phyloP scores from a whole-genome alignment of 2,888 invertebrate species.

The Euproctis similis region DNA sequence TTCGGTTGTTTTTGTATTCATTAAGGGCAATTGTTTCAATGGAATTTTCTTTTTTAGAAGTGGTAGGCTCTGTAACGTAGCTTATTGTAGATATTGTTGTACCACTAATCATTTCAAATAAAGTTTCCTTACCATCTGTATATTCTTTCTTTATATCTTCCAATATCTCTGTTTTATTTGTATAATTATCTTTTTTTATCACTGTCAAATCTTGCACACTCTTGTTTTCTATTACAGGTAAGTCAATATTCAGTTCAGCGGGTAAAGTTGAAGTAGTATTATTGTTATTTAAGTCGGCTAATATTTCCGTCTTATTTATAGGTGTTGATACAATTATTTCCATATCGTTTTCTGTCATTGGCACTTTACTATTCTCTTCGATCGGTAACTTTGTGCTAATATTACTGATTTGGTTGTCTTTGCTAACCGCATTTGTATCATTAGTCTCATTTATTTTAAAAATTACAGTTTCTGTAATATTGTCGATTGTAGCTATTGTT shows the following conservation, averaged over 20 bases:
- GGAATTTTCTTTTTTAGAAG: too few relatives aligned
- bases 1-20: too few relatives aligned
- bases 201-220: too few relatives aligned
- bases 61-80: background rate
- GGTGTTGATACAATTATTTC: too few relatives aligned
- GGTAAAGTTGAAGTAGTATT: background rate
- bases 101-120: background rate
- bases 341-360: background rate
- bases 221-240: too few relatives aligned
- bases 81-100: too few relatives aligned
- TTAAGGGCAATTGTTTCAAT: too few relatives aligned
- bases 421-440: background rate
- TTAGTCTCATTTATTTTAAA: too few relatives aligned
- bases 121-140: background rate
- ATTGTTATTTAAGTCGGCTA: too few relatives aligned
- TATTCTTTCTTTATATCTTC: slow-evolving; percentile 5
- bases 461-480: background rate
- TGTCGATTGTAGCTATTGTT: background rate
- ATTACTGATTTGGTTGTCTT: slow-evolving; percentile 1
- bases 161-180: slow-evolving; percentile 2
- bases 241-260: too few relatives aligned
- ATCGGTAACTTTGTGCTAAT: slow-evolving; percentile 7
- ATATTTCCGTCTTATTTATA: too few relatives aligned
- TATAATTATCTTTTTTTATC: too few relatives aligned
- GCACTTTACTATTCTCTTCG: background rate